Base-by-base conservation (phyloP, 1,140 invertebrate species). In the Meteorus sp. region DNA sequence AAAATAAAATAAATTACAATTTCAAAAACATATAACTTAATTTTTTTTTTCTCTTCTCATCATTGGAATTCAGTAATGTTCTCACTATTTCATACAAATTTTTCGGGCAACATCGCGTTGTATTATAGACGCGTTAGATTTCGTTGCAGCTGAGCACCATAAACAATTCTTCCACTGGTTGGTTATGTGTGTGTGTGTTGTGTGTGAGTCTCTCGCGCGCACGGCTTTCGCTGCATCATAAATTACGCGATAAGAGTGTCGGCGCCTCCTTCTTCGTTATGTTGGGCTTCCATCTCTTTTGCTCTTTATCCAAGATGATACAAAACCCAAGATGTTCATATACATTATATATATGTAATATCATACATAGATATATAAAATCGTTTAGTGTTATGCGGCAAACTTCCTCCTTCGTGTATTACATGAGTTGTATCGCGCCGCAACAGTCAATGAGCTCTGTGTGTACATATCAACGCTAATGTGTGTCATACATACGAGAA, bases 201-300 rank as follows among this genome's bases (percentile, higher is more conserved):
- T n/a, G n/a, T n/a, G n/a, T n/a, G n/a, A n/a, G n/a, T n/a, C 15
- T 53, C 4, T 15, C 23, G 8, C 41, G n/a, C 59, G n/a, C 37
- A 44, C 43, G 25, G 44, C 57, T 50, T 31, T 39, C 17, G 45
- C 15, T 44, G 48, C 44, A 57, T 62, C 66, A 63, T 68, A 66
- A 68, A 68, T 68, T 64, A 62, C 33, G 44, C 55, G 66, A 68
- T 68, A 68, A 68, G 66, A 58, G 58, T 64, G 64, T 66, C 58
- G 52, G 48, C 54, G 61, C 39, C 53, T 50, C 37, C 48, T 23
- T 62, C 37, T 41, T 47, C 23, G 56, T 43, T 13, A 11, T 39
- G n/a, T n/a, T n/a, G n/a, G n/a, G n/a, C n/a, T n/a, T n/a, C n/a
- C 22, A 17, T 23, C 35, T 20, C 31, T 39, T 35, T 35, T 23